phyloP scores from a whole-genome alignment of 1,140 invertebrate species.

The Scaptomyza hsui region DNA sequence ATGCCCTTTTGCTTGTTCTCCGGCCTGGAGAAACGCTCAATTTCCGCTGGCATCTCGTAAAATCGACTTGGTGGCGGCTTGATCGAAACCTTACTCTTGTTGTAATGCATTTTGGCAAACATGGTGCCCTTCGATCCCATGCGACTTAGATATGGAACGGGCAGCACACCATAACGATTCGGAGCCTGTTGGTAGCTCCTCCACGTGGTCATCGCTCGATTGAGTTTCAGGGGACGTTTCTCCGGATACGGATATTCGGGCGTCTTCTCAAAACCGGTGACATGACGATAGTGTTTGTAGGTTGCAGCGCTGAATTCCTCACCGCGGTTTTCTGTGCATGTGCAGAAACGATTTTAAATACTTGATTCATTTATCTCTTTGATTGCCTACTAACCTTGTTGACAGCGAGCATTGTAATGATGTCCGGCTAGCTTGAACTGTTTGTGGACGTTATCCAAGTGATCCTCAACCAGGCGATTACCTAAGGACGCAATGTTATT shows the following conservation, averaged over 20 bases:
- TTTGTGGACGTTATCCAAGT: slow-evolving; percentile 36
- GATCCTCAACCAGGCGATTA: slow-evolving; percentile 57
- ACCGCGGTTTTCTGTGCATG: slow-evolving; percentile 54
- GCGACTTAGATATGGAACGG: slow-evolving; percentile 35
- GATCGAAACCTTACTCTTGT: slow-evolving; percentile 45
- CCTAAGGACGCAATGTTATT: slow-evolving; percentile 17
- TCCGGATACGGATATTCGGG: slow-evolving; percentile 41
- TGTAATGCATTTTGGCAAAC: slow-evolving; percentile 52
- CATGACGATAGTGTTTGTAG: slow-evolving; percentile 50
- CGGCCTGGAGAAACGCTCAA: slow-evolving; percentile 45
- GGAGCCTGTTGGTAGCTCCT: slow-evolving; percentile 62
- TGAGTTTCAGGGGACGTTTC: slow-evolving; percentile 24
- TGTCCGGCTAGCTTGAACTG: slow-evolving; percentile 62
- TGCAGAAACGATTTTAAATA: no score
- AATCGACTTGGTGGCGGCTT: slow-evolving; percentile 51
- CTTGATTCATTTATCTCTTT: not conserved
- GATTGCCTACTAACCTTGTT: slow-evolving; percentile 27
- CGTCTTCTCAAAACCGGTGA: slow-evolving; percentile 50
- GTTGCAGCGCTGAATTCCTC: slow-evolving; percentile 46
- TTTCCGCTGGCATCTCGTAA: slow-evolving; percentile 55
- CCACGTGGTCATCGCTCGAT: slow-evolving; percentile 53
- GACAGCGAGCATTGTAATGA: slow-evolving; percentile 55
- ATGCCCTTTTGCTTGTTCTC: slow-evolving; percentile 67
- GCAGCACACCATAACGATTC: slow-evolving; percentile 62
- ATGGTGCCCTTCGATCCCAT: slow-evolving; percentile 57